Percentiles rank a stretch among this genome's conserved stretches.
Conservation (phyloP, 2,888 invertebrate genomes). For the Diaprepes abbreviatus region DNA sequence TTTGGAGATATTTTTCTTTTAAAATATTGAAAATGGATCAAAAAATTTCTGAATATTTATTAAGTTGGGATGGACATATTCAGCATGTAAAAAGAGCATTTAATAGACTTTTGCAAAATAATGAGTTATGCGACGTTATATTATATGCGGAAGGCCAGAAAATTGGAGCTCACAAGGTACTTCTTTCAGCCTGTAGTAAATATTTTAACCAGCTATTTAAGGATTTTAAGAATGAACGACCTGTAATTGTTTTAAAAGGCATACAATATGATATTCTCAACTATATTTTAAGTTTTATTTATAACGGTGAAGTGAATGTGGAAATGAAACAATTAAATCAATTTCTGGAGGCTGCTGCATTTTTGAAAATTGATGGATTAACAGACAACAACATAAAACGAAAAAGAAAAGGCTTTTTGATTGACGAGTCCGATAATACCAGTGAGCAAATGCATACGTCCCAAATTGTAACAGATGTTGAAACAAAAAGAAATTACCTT, state of each 20-base stretch:
- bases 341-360: slow-evolving; percentile 76
- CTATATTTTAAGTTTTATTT: slow-evolving; percentile 77
- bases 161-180: slow-evolving; percentile 87
- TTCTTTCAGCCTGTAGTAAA: slow-evolving; percentile 86
- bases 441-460: too few species aligned
- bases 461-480: too few species aligned
- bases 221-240: slow-evolving; percentile 79
- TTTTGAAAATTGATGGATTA: slow-evolving; percentile 76
- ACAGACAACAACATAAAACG: slow-evolving; percentile 59
- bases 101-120: slow-evolving; percentile 77
- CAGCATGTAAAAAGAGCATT: slow-evolving; percentile 85
- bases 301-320: slow-evolving; percentile 79
- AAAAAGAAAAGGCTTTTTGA: slow-evolving; percentile 9
- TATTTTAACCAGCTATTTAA: slow-evolving; percentile 74
- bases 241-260: slow-evolving; percentile 78
- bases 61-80: slow-evolving; percentile 90
- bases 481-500: not conserved
- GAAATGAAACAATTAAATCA: slow-evolving; percentile 75
- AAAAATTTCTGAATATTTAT: slow-evolving; percentile 73
- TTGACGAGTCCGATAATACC: not conserved
- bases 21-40: slow-evolving; percentile 41
- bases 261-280: slow-evolving; percentile 75
- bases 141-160: slow-evolving; percentile 87
- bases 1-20: not conserved
- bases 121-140: slow-evolving; percentile 86